Evolutionary conservation across 37 sponge, comb jelly and placozoan species (phyloP), one percentile per base, ranked within the genome.

Genomic region (Aplysina aerophoba): DNA sequence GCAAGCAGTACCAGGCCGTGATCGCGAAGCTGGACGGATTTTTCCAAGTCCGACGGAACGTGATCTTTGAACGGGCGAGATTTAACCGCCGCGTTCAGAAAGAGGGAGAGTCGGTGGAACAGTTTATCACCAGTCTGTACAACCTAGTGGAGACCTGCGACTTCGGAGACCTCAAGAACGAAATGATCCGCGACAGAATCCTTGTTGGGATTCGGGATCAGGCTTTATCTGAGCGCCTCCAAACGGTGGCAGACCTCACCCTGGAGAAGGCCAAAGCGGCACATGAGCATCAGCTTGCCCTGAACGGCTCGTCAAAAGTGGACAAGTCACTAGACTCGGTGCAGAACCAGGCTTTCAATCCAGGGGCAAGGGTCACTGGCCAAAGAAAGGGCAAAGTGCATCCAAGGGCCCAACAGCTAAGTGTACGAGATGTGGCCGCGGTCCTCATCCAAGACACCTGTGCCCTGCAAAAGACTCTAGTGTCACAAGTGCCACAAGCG

Each of bases 401-500:
- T n/a, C n/a, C n/a, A n/a, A n/a, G n/a, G n/a, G n/a, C n/a, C n/a
- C n/a, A n/a, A n/a, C n/a, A 5, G n/a, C n/a, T n/a, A n/a, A n/a
- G n/a, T n/a, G n/a, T n/a, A n/a, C n/a, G n/a, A 60, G 62, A 0
- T 84, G 84, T 69, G 84, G 84, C 27, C n/a, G 33, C 44, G 84
- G 72, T 69, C 16, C 69, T 0, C 72, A 84, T 38, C 37, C 55
- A 27, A 50, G 73, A 27, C 53, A 84, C 36, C 67, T 55, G 59
- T 89, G 89, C 59, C 89, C 84, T 56, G 89, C 89, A 8, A 77
- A 39, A 25, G 79, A 67, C 37, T 84, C 64, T 17, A 75, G 40
- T 90, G 90, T 35, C 64, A 75, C 30, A 63, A 73, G n/a, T 89
- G 90, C 55, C 28, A 73, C 21, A 85, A 64, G 66, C 85, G 75